Percentiles rank a stretch among this genome's conserved stretches.
Conservation (phyloP, 2,113 vertebrate genomes). For the Phrynocephalus versicolor region DNA sequence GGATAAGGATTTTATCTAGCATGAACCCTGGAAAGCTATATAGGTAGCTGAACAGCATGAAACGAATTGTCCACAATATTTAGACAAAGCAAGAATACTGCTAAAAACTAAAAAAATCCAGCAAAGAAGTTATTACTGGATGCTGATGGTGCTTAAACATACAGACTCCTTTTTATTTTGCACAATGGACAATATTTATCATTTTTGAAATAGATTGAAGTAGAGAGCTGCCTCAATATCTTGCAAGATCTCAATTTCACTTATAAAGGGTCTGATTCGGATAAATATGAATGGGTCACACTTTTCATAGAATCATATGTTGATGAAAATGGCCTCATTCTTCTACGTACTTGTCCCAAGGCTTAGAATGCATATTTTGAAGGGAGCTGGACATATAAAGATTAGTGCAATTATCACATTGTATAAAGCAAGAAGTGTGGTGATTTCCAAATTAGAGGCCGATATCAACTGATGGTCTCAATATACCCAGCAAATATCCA, state of each 20-base stretch:
- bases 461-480: background rate
- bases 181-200: background rate
- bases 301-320: background rate
- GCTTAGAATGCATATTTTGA: background rate
- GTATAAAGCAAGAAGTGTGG: background rate
- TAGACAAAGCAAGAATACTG: conserved; percentile 41
- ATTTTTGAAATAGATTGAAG: background rate
- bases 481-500: conserved; percentile 1
- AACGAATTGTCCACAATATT: conserved; percentile 30
- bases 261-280: background rate
- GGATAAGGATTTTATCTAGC: conserved; percentile 53
- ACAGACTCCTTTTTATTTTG: conserved; percentile 1
- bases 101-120: conserved; percentile 33
- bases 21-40: conserved; percentile 28
- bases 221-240: background rate
- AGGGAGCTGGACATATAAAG: background rate
- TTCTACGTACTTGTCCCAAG: background rate
- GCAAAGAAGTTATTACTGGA: background rate
- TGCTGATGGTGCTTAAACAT: background rate
- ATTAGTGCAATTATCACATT: background rate
- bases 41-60: conserved; percentile 38
- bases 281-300: background rate
- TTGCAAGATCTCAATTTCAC: background rate
- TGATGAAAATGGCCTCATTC: background rate
- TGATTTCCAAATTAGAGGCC: conserved; percentile 6